Percentiles rank a stretch among this genome's conserved stretches.
These are phyloP conservation scores for Nemotelus nigrinus DNA, from an alignment of 2,888 invertebrate genomes.

Conservation along the genomic window DNA sequence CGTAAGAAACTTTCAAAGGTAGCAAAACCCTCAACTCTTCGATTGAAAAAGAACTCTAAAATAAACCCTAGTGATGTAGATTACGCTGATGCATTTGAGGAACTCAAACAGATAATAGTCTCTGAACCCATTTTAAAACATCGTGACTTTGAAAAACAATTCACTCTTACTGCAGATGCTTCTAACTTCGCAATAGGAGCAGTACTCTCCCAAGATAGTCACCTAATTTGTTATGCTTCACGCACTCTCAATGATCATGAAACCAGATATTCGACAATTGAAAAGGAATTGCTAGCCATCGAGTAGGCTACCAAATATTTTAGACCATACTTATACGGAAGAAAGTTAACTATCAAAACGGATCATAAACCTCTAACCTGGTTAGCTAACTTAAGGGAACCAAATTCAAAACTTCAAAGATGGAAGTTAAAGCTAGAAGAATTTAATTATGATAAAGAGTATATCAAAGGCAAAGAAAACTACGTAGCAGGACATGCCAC, in stretches of 20 bases:
- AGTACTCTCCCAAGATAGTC: background rate
- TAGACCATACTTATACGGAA: constrained; percentile 7
- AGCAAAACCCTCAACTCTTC: background rate
- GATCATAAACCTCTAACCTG: constrained; percentile 6
- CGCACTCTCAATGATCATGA: constrained; percentile 9
- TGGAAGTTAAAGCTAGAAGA: background rate
- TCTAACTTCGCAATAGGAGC: constrained; percentile 9
- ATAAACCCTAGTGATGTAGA: background rate
- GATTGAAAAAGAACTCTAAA: background rate
- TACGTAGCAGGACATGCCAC: background rate
- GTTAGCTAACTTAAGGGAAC: background rate
- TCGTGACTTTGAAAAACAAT: background rate
- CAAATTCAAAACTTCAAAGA: constrained; percentile 4
- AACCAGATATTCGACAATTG: background rate
- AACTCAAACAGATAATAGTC: background rate
- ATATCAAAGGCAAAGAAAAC: constrained; percentile 2
- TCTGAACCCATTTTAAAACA: background rate
- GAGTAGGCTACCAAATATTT: background rate
- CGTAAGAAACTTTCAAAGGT: background rate
- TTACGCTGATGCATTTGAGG: background rate
- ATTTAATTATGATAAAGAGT: background rate
- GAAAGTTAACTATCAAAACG: background rate
- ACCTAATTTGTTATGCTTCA: constrained; percentile 12
- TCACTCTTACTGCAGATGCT: constrained; percentile 4
- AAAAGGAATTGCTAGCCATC: constrained; percentile 19